Conservation (phyloP, 2,797 vertebrate species). For the Melanotaenia maccullochi region DNA sequence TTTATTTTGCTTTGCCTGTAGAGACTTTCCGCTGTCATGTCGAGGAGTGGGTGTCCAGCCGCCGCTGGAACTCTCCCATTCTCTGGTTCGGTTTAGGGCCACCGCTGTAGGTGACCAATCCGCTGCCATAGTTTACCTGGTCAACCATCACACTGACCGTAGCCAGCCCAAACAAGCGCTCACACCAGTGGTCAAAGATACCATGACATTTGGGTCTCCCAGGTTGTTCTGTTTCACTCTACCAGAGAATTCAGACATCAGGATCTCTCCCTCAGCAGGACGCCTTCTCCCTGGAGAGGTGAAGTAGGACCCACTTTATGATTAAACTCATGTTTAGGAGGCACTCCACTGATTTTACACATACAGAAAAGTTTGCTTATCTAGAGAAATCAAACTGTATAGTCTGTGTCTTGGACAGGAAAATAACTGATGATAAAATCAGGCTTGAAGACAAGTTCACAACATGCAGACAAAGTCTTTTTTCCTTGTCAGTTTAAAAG, state of each 20-base stretch:
- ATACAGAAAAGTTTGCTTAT: not conserved
- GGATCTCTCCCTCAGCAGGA: constrained; percentile 85
- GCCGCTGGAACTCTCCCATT: constrained; percentile 90
- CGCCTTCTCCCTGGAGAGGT: constrained; percentile 90
- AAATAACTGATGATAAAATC: not conserved
- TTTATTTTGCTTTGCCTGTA: constrained; percentile 52
- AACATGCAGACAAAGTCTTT: not conserved
- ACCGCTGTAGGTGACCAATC: constrained; percentile 85
- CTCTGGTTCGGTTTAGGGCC: constrained; percentile 87
- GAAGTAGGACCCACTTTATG: not conserved
- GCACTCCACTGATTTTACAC: not conserved
- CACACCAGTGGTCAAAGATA: constrained; percentile 58
- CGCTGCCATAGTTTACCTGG: constrained; percentile 81
- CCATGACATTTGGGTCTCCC: constrained; percentile 68
- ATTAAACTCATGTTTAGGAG: constrained; percentile 14
- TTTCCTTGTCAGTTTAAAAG: not conserved
- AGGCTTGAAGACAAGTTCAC: not conserved
- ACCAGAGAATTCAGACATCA: constrained; percentile 82
- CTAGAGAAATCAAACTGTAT: not conserved
- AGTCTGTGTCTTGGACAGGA: not conserved
- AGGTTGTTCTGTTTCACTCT: constrained; percentile 86
- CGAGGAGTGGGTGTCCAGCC: constrained; percentile 86
- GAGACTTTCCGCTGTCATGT: constrained; percentile 89
- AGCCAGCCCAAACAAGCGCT: constrained; percentile 65
- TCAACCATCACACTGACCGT: constrained; percentile 71